Evolutionary conservation across 2,797 vertebrate genomes (phyloP).

Genomic region (Rhyacichthys aspro): DNA sequence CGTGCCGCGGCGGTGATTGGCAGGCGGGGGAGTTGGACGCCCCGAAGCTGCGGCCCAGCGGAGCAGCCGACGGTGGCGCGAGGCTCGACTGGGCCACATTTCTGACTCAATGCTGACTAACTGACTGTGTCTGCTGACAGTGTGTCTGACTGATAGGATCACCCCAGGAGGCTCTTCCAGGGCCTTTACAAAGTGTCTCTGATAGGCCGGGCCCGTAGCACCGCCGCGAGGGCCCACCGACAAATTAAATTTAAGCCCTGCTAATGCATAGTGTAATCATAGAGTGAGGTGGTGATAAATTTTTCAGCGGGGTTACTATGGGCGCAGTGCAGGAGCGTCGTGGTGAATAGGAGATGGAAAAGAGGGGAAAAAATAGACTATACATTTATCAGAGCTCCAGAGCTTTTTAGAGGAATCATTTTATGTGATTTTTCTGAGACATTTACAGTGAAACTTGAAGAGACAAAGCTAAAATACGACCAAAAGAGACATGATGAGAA

Average conservation of each 20-base stretch:
- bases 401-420: slow-evolving; percentile 11
- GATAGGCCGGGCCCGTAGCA: slow-evolving; percentile 66
- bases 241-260: slow-evolving; percentile 69
- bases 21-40: slow-evolving; percentile 61
- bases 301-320: slow-evolving; percentile 64
- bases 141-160: slow-evolving; percentile 72
- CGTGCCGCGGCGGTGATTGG: slow-evolving; percentile 68
- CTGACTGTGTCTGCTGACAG: slow-evolving; percentile 76
- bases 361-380: slow-evolving; percentile 40
- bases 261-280: slow-evolving; percentile 68
- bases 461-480: neutral
- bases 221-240: slow-evolving; percentile 42
- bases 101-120: slow-evolving; percentile 74
- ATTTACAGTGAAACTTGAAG: too few relatives aligned
- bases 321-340: slow-evolving; percentile 48
- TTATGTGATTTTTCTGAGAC: neutral
- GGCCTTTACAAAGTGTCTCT: slow-evolving; percentile 68
- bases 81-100: slow-evolving; percentile 61
- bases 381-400: too few relatives aligned
- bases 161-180: slow-evolving; percentile 69
- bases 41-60: slow-evolving; percentile 60
- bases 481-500: neutral
- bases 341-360: slow-evolving; percentile 48
- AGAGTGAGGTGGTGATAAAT: slow-evolving; percentile 60
- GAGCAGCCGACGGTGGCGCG: slow-evolving; percentile 62